Conservation (phyloP, 2,797 vertebrate genomes). For the Malurus leucopterus region DNA sequence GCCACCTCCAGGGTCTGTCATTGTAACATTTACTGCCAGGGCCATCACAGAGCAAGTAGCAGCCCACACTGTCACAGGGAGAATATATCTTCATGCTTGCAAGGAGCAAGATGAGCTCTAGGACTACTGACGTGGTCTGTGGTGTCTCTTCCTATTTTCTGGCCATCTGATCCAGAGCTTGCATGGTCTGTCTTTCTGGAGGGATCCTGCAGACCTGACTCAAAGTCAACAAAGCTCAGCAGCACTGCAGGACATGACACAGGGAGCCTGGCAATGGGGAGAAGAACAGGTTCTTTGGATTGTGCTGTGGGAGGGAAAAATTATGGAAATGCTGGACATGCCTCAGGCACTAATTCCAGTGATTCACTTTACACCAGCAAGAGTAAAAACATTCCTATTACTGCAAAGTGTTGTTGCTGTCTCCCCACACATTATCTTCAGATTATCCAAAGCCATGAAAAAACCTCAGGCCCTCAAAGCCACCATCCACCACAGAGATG, state of each 20-base stretch:
- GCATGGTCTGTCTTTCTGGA: background rate
- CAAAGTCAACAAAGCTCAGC: background rate
- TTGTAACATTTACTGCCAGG: background rate
- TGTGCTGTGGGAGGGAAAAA: background rate
- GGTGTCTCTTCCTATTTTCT: background rate
- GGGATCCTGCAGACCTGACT: background rate
- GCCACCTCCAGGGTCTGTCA: background rate
- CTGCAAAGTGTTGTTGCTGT: background rate
- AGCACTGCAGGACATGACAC: accelerated
- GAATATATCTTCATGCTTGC: background rate
- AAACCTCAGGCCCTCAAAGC: background rate
- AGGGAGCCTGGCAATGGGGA: background rate
- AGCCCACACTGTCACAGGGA: background rate
- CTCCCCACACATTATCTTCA: background rate
- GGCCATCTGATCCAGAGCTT: background rate
- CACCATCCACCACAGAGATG: background rate
- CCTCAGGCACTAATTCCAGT: background rate
- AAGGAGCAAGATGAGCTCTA: background rate
- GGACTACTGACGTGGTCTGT: background rate
- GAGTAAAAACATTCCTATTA: background rate
- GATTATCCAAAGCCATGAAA: background rate
- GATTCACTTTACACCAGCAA: background rate
- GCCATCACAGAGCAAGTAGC: background rate
- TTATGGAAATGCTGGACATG: background rate
- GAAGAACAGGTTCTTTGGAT: background rate